phyloP scores from a whole-genome alignment of 37 sponge, comb jelly and placozoan species.

The Haliclona indistincta region DNA sequence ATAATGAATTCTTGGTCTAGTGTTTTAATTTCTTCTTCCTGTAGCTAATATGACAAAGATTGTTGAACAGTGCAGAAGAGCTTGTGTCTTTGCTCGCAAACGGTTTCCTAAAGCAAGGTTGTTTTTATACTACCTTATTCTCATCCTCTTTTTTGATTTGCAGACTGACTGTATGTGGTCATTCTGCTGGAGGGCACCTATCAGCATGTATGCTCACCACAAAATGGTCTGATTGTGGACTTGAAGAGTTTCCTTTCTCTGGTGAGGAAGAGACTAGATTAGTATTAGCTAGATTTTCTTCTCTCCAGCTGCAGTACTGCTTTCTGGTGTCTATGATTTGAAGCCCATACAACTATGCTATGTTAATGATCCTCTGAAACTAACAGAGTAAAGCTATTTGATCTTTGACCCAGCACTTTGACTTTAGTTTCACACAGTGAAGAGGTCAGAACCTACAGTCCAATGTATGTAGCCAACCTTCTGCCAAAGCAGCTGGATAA shows the following conservation, averaged over 20 bases:
- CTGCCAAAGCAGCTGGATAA: not conserved
- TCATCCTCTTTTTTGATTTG: not conserved
- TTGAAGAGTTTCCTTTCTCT: not conserved
- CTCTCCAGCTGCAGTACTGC: slow-evolving; percentile 16
- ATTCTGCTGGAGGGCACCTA: slow-evolving; percentile 13
- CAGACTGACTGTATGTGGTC: slow-evolving; percentile 1
- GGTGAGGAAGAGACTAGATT: not conserved
- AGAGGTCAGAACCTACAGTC: slow-evolving; percentile 49
- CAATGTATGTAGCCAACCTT: not conserved
- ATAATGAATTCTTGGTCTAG: not conserved
- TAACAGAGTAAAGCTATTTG: not conserved
- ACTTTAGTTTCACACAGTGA: slow-evolving; percentile 12
- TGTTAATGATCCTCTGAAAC: not conserved
- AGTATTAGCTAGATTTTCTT: not conserved
- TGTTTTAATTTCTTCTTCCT: not conserved
- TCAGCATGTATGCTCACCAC: not conserved
- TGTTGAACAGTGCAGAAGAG: slow-evolving; percentile 49
- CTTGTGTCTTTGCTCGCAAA: slow-evolving; percentile 11
- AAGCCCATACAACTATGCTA: slow-evolving; percentile 6
- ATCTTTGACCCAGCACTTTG: not conserved
- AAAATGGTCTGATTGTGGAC: not conserved
- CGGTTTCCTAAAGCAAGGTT: slow-evolving; percentile 18
- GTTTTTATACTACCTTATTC: not conserved
- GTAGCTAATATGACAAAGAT: slow-evolving; percentile 46
- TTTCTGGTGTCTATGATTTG: slow-evolving; percentile 14